phyloP scores from a whole-genome alignment of 2,888 invertebrate species.

The Eumacrocentrus americanus region DNA sequence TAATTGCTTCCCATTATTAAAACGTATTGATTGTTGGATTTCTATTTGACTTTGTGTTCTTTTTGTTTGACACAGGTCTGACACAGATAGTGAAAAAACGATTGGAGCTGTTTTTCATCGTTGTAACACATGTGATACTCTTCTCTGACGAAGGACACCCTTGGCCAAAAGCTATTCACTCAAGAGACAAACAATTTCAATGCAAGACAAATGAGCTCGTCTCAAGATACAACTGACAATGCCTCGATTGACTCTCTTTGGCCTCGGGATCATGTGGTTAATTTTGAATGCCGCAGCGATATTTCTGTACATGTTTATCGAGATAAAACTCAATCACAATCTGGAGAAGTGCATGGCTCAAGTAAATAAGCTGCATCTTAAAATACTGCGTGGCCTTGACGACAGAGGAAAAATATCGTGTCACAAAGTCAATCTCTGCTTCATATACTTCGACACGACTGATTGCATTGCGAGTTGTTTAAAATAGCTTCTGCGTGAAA shows the following conservation, averaged over 20 bases:
- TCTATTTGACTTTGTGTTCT: neutral
- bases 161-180: too few relatives aligned
- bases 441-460: constrained; percentile 87
- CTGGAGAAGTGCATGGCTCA: constrained; percentile 88
- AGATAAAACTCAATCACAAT: constrained; percentile 84
- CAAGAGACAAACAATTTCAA: neutral
- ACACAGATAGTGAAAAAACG: neutral
- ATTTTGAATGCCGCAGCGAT: constrained; percentile 90
- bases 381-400: constrained; percentile 87
- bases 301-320: constrained; percentile 92
- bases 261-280: constrained; percentile 88
- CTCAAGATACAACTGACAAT: constrained; percentile 51
- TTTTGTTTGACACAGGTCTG: too few relatives aligned
- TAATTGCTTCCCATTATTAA: neutral
- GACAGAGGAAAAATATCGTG: constrained; percentile 94
- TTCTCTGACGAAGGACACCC: neutral
- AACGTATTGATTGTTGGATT: too few relatives aligned
- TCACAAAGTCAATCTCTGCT: constrained; percentile 92
- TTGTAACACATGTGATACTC: neutral
- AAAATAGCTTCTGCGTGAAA: neutral
- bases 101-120: neutral
- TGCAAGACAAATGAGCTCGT: constrained; percentile 58
- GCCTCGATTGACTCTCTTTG: constrained; percentile 73
- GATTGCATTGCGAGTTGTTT: constrained; percentile 79
- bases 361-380: constrained; percentile 89